A percentile compares a stretch with the other conserved stretches of the same genome.
Evolutionary conservation across 2,113 vertebrate species (phyloP).

Genomic region (Mola mola): DNA sequence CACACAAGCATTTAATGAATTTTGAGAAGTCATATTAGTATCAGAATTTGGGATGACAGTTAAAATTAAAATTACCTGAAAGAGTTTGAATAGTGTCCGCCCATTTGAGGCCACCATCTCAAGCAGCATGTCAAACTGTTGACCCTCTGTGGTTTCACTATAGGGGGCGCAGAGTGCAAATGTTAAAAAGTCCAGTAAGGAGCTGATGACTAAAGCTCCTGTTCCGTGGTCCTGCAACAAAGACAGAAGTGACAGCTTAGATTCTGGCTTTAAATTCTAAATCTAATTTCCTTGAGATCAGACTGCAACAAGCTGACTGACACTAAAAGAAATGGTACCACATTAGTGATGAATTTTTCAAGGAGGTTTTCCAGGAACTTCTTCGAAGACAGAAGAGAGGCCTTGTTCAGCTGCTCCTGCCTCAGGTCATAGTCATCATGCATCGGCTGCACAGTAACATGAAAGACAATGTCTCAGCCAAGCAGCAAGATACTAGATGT

Average conservation of each 20-base stretch:
- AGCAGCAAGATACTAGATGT: too few species aligned
- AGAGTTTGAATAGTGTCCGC: slow-evolving; percentile 96
- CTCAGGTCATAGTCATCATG: slow-evolving; percentile 98
- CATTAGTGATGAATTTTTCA: slow-evolving; percentile 98
- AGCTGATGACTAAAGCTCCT: slow-evolving; percentile 97
- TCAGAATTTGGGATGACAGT: neutral
- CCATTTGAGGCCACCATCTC: slow-evolving; percentile 97
- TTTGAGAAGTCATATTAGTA: neutral
- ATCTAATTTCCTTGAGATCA: neutral
- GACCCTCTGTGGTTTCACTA: slow-evolving; percentile 97
- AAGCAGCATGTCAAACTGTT: slow-evolving; percentile 98
- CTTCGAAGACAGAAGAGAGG: slow-evolving; percentile 97
- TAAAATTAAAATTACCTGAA: slow-evolving; percentile 86
- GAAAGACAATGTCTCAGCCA: slow-evolving; percentile 1
- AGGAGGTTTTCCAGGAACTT: slow-evolving; percentile 98
- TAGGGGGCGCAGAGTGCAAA: slow-evolving; percentile 99
- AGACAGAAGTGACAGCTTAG: neutral
- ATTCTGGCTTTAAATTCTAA: neutral
- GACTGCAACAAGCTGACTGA: neutral
- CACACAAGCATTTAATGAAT: neutral
- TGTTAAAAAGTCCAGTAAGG: slow-evolving; percentile 97
- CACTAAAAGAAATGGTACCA: slow-evolving; percentile 82
- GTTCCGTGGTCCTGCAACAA: slow-evolving; percentile 91
- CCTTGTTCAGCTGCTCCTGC: slow-evolving; percentile 98
- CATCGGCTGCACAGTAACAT: slow-evolving; percentile 87